Conservation (phyloP, 2,888 invertebrate species). For the Catocala fraxini region DNA sequence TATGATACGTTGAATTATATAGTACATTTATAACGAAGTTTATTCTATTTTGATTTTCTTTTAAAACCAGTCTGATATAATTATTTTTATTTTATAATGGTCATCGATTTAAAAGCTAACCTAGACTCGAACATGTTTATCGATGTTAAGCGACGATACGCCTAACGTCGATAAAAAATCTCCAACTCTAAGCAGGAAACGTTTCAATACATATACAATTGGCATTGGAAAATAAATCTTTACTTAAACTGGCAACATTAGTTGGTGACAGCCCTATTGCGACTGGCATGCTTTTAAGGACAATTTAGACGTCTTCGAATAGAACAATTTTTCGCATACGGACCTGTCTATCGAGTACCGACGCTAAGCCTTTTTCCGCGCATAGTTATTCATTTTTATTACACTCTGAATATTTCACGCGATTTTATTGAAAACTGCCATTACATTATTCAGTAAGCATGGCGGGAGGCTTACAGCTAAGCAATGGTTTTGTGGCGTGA, state of each 20-base stretch:
- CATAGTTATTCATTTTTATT: conserved; percentile 28
- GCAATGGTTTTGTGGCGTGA: not conserved
- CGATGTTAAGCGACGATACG: too few species aligned
- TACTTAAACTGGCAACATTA: not conserved
- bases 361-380: conserved; percentile 16
- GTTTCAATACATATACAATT: too few species aligned
- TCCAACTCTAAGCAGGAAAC: too few species aligned
- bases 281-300: conserved; percentile 35
- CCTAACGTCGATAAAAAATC: too few species aligned
- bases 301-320: conserved; percentile 28
- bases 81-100: too few species aligned
- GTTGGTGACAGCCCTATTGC: conserved; percentile 33
- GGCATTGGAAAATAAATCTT: not conserved
- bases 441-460: not conserved
- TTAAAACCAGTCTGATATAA: too few species aligned
- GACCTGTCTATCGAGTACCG: conserved; percentile 26
- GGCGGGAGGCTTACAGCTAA: too few species aligned
- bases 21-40: too few species aligned
- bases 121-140: too few species aligned
- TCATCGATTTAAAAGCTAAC: too few species aligned
- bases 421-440: conserved; percentile 7
- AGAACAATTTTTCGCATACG: conserved; percentile 29
- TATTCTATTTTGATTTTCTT: too few species aligned
- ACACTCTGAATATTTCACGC: conserved; percentile 36
- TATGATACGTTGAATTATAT: too few species aligned